Evolutionary conservation across 2,113 vertebrate species (phyloP), one percentile per base, ranked within the genome.

Genomic region (Ellobius talpinus): DNA sequence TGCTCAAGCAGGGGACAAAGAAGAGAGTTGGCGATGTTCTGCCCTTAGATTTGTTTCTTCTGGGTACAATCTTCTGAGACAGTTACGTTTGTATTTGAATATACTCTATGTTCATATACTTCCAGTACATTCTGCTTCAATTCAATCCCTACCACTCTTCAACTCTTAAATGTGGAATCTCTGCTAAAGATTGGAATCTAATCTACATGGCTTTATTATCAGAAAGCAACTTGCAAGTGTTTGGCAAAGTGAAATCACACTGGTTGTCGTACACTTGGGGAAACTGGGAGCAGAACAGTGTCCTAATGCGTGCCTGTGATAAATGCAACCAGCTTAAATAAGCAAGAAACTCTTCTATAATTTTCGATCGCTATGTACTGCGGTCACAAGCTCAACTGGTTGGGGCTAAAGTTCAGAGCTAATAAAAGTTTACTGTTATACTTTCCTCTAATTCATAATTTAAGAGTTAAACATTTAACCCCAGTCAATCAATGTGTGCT

Each of bases 381-480:
- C 95, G 61, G 33, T n/a, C 42, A n/a, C 74, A 72, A 89, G 23
- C 45, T 94, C 42, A 89, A 45, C 61, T 93, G 87, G n/a, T n/a
- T 88, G 73, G 61, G 45, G 86, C 82, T 86, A 85, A 96, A 95
- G 74, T 90, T 90, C 77, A 82, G 73, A 82, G 45, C 70, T 87
- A 95, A 94, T 95, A 78, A 91, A 97, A 39, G 66, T 85, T 87
- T 92, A 82, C 26, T 90, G 68, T 68, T 31, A 42, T 33, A n/a
- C 14, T 94, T 82, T 52, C 39, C 65, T 92, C 45, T 90, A 88
- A 91, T 92, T 93, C 58, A 68, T 61, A 85, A 93, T 63, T 45
- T 76, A 73, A 50, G 93, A 90, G 84, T 79, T 91, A 47, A 96
- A 65, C 66, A 73, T 85, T 90, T 92, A 95, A 95, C 90, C 90